Conservation (phyloP, 2,797 vertebrate species). For the Enteromius paludinosus region DNA sequence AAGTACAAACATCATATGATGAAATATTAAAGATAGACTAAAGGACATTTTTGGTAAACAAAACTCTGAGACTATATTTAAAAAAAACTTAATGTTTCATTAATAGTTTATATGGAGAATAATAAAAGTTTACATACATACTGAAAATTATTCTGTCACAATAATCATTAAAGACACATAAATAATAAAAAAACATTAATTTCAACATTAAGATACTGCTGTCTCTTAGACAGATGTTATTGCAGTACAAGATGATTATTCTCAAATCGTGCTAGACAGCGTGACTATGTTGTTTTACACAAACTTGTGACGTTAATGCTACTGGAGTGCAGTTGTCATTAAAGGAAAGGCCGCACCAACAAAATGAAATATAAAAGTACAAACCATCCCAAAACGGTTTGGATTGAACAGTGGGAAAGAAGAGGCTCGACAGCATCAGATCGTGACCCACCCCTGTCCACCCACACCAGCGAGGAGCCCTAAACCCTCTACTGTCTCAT, state of each 20-base stretch:
- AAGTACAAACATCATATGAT: neutral
- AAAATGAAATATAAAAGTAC: neutral
- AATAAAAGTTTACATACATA: neutral
- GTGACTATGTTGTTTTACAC: neutral
- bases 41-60: neutral
- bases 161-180: neutral
- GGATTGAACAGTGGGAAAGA: constrained; percentile 49
- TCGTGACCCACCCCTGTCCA: constrained; percentile 65
- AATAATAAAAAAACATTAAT: neutral
- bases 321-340: neutral
- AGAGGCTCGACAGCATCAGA: constrained; percentile 67
- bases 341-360: neutral
- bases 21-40: neutral
- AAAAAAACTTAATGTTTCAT: too few species aligned
- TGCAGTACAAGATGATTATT: neutral
- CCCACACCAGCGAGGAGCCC: constrained; percentile 12
- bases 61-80: neutral
- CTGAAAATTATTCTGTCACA: neutral
- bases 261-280: neutral
- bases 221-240: neutral
- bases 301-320: neutral
- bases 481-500: constrained; percentile 43
- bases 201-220: neutral
- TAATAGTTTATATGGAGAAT: too few species aligned
- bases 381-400: neutral